Conservation (phyloP, 2,113 vertebrate species). For the Melospiza melodia region DNA sequence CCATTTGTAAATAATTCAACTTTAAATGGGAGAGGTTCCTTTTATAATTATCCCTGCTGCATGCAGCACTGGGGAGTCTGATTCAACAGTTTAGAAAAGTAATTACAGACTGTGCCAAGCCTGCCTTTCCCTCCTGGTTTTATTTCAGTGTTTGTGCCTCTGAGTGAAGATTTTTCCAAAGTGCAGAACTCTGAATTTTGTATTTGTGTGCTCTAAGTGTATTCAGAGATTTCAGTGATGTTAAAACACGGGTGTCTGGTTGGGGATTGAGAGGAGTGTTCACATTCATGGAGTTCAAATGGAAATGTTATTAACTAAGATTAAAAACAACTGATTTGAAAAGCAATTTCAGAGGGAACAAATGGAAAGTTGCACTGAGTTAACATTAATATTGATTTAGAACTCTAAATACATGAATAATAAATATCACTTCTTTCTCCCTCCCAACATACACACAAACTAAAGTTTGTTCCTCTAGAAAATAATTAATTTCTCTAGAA, state of each 20-base stretch:
- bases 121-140: constrained; percentile 24
- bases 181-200: constrained; percentile 27
- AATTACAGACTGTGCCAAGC: constrained; percentile 47
- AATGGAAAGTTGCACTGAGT: background rate
- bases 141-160: constrained; percentile 32
- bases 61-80: constrained; percentile 16
- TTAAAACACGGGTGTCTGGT: background rate
- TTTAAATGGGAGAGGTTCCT: background rate
- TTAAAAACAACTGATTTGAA: background rate
- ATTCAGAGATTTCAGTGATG: background rate
- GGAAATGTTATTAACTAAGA: background rate
- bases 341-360: background rate
- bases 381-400: background rate
- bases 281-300: constrained; percentile 25
- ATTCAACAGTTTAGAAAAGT: constrained; percentile 42
- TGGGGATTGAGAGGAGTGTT: background rate
- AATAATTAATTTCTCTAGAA: background rate
- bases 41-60: background rate
- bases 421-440: background rate
- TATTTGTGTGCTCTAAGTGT: background rate
- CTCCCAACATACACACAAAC: background rate
- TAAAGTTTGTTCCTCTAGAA: background rate
- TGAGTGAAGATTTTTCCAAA: constrained; percentile 19
- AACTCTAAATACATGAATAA: background rate
- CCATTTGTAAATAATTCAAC: background rate